Evolutionary conservation across 2,113 vertebrate genomes (phyloP).

Genomic region (Myanophis thanlyinensis): DNA sequence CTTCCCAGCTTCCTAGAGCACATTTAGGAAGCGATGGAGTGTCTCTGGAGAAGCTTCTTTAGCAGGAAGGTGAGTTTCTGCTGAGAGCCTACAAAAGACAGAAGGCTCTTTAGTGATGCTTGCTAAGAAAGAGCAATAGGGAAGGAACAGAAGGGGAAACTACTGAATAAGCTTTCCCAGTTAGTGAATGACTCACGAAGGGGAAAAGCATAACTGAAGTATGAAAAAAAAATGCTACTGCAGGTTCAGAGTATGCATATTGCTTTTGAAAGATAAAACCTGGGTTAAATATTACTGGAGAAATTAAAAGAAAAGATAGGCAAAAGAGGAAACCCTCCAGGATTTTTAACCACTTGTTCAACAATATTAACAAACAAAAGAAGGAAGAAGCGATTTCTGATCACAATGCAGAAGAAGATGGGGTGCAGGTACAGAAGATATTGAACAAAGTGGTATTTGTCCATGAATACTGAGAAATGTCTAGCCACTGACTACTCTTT

Average conservation of each 20-base stretch:
- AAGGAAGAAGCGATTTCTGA: background rate
- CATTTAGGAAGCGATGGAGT: background rate
- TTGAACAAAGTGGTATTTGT: background rate
- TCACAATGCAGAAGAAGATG: background rate
- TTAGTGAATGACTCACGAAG: background rate
- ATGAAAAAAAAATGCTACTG: constrained; percentile 2
- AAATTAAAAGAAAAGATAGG: constrained; percentile 2
- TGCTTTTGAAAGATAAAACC: constrained; percentile 44
- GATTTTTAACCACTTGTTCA: constrained; percentile 32
- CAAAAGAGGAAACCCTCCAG: constrained; percentile 19
- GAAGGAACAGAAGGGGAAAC: background rate
- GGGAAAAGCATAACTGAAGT: background rate
- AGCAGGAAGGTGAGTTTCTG: background rate
- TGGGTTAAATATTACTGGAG: constrained; percentile 18
- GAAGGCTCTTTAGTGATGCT: background rate
- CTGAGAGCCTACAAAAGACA: background rate
- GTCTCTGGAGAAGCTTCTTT: background rate
- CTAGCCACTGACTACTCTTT: background rate
- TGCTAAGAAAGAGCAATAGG: background rate
- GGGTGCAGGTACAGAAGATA: background rate
- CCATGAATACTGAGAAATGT: background rate
- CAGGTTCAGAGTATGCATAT: constrained; percentile 4
- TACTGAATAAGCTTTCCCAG: constrained; percentile 1
- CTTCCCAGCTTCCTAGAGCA: background rate
- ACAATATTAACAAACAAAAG: constrained; percentile 11